Conservation (phyloP, 2,113 vertebrate genomes). For the Psittacula cyanocephala region DNA sequence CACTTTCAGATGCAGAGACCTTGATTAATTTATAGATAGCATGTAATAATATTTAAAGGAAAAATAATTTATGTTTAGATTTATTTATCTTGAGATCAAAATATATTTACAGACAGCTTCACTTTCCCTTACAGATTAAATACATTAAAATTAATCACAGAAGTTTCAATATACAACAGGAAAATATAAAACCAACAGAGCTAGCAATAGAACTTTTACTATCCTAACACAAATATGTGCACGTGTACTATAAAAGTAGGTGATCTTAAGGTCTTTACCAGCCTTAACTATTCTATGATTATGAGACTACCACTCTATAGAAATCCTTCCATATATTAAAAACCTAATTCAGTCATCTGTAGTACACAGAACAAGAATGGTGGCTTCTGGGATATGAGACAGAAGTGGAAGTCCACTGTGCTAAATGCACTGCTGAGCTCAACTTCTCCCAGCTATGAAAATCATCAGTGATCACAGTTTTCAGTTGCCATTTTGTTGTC, state of each 20-base stretch:
- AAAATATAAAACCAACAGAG: neutral
- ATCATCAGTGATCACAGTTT: neutral
- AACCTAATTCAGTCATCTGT: neutral
- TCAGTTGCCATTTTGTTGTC: neutral
- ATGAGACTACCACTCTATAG: too few relatives aligned
- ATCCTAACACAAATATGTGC: neutral
- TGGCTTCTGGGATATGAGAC: neutral
- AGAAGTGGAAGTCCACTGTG: neutral
- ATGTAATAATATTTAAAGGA: neutral
- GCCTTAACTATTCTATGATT: neutral
- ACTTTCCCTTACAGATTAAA: neutral
- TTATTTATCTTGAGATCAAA: neutral
- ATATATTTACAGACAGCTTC: neutral
- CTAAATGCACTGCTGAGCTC: neutral
- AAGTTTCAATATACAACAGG: neutral
- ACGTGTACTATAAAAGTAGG: neutral
- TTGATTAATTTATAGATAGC: neutral
- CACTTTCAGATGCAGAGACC: neutral
- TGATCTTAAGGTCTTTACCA: neutral
- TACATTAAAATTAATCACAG: neutral
- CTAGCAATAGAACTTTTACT: neutral
- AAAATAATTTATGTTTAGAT: neutral
- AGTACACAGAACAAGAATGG: neutral
- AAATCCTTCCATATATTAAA: neutral
- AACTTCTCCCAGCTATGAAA: neutral